Evolutionary conservation across 2,797 vertebrate species (phyloP).

Genomic region (Acridotheres tristis): DNA sequence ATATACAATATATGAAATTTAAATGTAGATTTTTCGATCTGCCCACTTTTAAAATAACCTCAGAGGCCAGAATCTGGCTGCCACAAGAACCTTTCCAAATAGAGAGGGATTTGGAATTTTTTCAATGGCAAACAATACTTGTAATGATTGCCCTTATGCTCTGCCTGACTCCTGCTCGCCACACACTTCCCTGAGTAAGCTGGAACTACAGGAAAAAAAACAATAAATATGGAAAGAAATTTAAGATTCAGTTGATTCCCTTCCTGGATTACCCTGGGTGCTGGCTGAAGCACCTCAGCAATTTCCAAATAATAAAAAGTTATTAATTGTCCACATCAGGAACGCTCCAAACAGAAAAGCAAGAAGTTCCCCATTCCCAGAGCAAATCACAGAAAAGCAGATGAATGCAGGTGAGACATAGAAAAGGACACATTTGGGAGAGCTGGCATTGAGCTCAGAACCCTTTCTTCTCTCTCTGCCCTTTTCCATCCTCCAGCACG

Average conservation of each 20-base stretch:
- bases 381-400: neutral
- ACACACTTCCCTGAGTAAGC: neutral
- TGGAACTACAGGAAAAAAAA: neutral
- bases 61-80: neutral
- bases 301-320: neutral
- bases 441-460: neutral
- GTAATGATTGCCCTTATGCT: neutral
- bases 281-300: neutral
- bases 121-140: neutral
- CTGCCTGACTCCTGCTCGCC: neutral
- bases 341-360: neutral
- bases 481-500: accelerated
- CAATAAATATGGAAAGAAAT: neutral
- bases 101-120: neutral
- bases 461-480: neutral
- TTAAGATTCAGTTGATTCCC: neutral
- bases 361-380: neutral
- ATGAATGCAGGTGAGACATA: accelerated
- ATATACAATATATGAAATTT: neutral
- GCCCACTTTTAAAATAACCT: neutral
- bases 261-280: neutral
- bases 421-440: neutral
- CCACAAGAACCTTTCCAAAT: neutral
- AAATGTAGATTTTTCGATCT: neutral
- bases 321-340: neutral